A percentile compares a stretch with the other conserved stretches of the same genome.
Conservation (phyloP, 2,797 vertebrate species). For the Chelidonichthys spinosus region DNA sequence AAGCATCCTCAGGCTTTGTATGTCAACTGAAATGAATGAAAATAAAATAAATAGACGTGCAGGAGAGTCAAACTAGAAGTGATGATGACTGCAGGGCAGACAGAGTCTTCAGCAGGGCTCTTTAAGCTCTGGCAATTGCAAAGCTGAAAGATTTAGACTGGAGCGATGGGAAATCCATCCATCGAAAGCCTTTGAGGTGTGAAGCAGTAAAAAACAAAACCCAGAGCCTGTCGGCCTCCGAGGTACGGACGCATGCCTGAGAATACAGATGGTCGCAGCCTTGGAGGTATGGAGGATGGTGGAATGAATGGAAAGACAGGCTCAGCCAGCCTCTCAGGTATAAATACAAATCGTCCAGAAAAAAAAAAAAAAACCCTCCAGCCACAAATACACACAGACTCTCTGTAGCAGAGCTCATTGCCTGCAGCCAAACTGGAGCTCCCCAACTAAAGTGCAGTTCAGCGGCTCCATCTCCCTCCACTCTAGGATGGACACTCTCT, state of each 20-base stretch:
- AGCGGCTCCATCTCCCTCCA: conserved; percentile 16
- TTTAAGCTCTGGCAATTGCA: conserved; percentile 36
- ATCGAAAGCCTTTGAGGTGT: conserved; percentile 27
- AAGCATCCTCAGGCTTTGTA: neutral
- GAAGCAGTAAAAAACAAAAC: neutral
- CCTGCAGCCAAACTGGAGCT: conserved; percentile 54
- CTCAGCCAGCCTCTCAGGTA: conserved; percentile 20
- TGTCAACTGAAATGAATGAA: neutral
- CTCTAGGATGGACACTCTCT: neutral
- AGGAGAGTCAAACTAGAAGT: neutral
- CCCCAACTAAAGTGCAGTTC: conserved; percentile 53
- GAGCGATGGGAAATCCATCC: conserved; percentile 22
- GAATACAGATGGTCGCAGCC: conserved; percentile 52
- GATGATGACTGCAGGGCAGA: conserved; percentile 1
- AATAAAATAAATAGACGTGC: neutral
- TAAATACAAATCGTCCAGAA: neutral
- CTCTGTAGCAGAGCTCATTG: conserved; percentile 32
- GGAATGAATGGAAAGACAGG: conserved; percentile 41
- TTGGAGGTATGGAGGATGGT: conserved; percentile 45
- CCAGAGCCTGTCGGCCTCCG: neutral
- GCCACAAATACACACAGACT: conserved; percentile 17
- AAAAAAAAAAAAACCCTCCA: conserved; percentile 3
- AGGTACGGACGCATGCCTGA: conserved; percentile 16
- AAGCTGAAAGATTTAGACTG: conserved; percentile 46
- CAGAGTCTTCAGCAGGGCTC: conserved; percentile 16